Evolutionary conservation across 2,113 vertebrate species (phyloP).

Genomic region (Thomomys bottae): DNA sequence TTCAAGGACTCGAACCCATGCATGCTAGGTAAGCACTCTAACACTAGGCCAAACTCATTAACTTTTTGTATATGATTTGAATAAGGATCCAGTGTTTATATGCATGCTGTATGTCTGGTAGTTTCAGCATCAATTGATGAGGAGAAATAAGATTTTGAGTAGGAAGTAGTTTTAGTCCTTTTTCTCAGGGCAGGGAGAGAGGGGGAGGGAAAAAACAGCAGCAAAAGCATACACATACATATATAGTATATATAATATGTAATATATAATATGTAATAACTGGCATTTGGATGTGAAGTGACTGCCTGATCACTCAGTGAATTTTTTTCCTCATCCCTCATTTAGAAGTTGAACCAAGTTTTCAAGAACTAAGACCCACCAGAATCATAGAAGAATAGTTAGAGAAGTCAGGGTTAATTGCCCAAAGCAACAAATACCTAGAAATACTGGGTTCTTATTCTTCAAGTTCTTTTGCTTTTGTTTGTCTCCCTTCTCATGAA

Average conservation of each 20-base stretch:
- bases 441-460: background rate
- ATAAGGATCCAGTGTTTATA: background rate
- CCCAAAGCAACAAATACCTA: slow-evolving; percentile 1
- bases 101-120: too few species aligned
- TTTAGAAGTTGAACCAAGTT: background rate
- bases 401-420: background rate
- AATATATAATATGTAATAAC: background rate
- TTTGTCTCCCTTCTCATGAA: background rate
- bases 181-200: too few species aligned
- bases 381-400: background rate
- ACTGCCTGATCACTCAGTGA: background rate
- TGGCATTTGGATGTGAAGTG: background rate
- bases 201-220: background rate
- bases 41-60: too few species aligned
- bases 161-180: background rate
- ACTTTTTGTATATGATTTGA: background rate
- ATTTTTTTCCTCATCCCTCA: background rate
- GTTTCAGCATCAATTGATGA: background rate
- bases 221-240: background rate
- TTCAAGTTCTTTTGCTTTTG: background rate
- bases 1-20: too few species aligned
- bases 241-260: background rate
- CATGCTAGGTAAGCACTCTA: too few species aligned
- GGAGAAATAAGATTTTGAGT: slow-evolving; percentile 8
- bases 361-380: background rate